Evolutionary conservation across 2,888 invertebrate genomes (phyloP).

Genomic region (Torymus texanus): DNA sequence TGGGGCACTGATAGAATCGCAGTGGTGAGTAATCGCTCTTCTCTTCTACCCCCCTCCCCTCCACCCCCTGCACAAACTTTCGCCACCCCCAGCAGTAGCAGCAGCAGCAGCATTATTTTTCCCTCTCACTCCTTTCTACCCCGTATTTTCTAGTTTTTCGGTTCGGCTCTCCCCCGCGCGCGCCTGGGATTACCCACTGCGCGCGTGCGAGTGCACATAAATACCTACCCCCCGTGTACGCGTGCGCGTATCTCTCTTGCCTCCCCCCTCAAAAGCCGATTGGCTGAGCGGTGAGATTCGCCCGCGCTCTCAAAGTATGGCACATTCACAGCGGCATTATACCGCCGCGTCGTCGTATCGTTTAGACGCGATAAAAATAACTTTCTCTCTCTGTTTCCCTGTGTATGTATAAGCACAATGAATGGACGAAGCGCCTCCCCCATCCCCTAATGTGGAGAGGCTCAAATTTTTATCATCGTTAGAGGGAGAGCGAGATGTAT

Average conservation of each 20-base stretch:
- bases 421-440: no score
- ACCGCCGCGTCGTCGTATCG: background rate
- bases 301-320: slow-evolving; percentile 25
- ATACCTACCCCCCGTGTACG: background rate
- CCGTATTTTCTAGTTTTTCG: slow-evolving; percentile 32
- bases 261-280: background rate
- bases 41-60: background rate
- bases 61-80: background rate
- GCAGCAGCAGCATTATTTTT: background rate
- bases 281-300: slow-evolving; percentile 24
- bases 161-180: background rate
- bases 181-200: background rate
- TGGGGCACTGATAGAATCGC: slow-evolving; percentile 62
- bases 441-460: background rate
- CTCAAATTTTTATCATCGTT: slow-evolving; percentile 45
- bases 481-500: background rate
- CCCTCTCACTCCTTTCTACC: slow-evolving; percentile 2
- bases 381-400: background rate
- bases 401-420: no score
- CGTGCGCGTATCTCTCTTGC: background rate
- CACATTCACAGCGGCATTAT: background rate
- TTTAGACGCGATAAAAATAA: slow-evolving; percentile 46
- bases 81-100: background rate
- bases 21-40: slow-evolving; percentile 61
- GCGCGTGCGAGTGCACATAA: background rate